phyloP scores from a whole-genome alignment of 2,113 vertebrate genomes.

The Oryzias javanicus region DNA sequence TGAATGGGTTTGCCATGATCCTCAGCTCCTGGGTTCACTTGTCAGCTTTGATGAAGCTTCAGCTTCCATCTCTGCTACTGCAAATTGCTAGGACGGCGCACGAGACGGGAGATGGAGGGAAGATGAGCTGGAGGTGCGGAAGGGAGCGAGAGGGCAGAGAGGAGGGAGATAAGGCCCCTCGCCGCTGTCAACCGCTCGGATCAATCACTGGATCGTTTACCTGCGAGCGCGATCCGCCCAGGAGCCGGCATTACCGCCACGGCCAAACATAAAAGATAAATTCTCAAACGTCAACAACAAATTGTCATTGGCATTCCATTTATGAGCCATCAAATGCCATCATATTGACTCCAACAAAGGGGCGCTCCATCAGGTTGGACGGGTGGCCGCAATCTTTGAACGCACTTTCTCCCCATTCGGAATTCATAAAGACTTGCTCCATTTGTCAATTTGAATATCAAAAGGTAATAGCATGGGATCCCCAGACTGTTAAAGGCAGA shows the following conservation, averaged over 20 bases:
- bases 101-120: constrained; percentile 49
- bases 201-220: constrained; percentile 90
- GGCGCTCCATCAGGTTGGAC: constrained; percentile 86
- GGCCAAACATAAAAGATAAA: constrained; percentile 80
- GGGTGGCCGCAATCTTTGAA: constrained; percentile 86
- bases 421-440: constrained; percentile 87
- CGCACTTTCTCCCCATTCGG: constrained; percentile 71
- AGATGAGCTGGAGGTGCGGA: constrained; percentile 20
- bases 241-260: constrained; percentile 78
- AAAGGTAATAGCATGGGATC: constrained; percentile 87
- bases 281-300: constrained; percentile 83
- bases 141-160: constrained; percentile 44
- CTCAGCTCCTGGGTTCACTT: constrained; percentile 85
- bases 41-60: constrained; percentile 90
- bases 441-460: constrained; percentile 99
- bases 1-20: constrained; percentile 80
- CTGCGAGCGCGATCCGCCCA: constrained; percentile 86
- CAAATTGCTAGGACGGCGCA: constrained; percentile 74
- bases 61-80: constrained; percentile 82
- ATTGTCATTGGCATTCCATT: constrained; percentile 96
- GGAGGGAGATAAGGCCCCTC: constrained; percentile 61
- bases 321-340: constrained; percentile 93
- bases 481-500: constrained; percentile 86
- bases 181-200: constrained; percentile 84
- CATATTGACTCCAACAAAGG: constrained; percentile 84